These are phyloP conservation scores for Phaonia tiefii DNA, from an alignment of 2,888 invertebrate species.

Conservation along the genomic window DNA sequence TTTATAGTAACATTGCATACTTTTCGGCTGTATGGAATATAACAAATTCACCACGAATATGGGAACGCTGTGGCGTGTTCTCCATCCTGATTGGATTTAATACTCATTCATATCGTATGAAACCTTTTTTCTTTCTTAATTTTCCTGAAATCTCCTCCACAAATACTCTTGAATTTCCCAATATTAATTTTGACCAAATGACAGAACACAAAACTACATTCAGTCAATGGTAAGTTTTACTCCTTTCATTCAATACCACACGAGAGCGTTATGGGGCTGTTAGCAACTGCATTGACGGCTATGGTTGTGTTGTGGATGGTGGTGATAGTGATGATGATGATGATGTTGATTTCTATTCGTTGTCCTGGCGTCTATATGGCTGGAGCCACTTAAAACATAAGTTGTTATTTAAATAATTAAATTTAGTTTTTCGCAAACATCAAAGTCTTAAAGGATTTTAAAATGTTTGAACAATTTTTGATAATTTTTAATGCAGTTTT, in stretches of 20 bases:
- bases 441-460: not conserved
- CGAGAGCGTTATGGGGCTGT: not conserved
- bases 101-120: too few relatives aligned
- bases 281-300: not conserved
- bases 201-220: not conserved
- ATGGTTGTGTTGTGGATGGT: not conserved
- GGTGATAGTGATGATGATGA: not conserved
- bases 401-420: not conserved
- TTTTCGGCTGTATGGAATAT: not conserved
- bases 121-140: too few relatives aligned
- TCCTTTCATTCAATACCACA: constrained; percentile 9
- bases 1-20: too few relatives aligned
- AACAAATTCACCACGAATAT: not conserved
- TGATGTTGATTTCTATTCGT: not conserved
- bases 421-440: not conserved
- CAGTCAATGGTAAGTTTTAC: constrained; percentile 15
- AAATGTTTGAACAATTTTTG: not conserved
- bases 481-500: too few relatives aligned
- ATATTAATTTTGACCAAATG: not conserved
- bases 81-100: too few relatives aligned
- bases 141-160: too few relatives aligned
- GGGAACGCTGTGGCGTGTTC: too few relatives aligned
- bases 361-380: constrained; percentile 11
- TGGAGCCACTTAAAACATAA: constrained; percentile 9
- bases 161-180: too few relatives aligned